Evolutionary conservation across 1,140 invertebrate species (phyloP), one percentile per base, ranked within the genome.

Genomic region (Gyrodactylus bullatarudis): DNA sequence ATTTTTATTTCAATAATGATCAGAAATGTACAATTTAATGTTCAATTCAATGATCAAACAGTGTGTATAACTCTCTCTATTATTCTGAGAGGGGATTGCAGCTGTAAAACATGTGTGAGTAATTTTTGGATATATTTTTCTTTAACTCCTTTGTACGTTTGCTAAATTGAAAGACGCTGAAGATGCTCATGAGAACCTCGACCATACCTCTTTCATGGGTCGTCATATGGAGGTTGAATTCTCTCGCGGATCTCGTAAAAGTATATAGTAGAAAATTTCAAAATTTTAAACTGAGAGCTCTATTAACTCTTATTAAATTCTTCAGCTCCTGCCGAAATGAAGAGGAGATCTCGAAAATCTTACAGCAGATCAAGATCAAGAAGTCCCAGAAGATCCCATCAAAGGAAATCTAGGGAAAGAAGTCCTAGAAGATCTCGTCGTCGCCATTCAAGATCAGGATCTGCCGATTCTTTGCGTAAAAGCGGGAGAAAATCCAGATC

Each of bases 221-320:
- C 75, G 81, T 71, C 81, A 83, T 73, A 76, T 84, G 54, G 81
- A 83, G 75, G 80, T 84, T 71, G 83, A 84, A 75, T 84, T 84
- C 78, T 83, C 83, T n/a, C 79, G 82, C 78, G 83, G 83, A 72
- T 82, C 84, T 74, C 75, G 83, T 69, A 84, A 84, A 79, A 82
- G 82, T 83, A 78, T 23, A 20, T 71, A 23, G 20, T 26, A 23
- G n/a, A 23, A 23, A 16, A 21, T 71, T 23, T 23, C 16, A n/a
- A 71, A 8, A 23, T 20, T 2, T 23, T 20, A 23, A 23, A 23
- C 23, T 23, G n/a, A n/a, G n/a, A n/a, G n/a, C n/a, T n/a, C n/a
- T n/a, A n/a, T n/a, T n/a, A n/a, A n/a, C n/a, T n/a, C n/a, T n/a
- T n/a, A n/a, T n/a, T 25, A 23, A 23, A 71, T 2, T 69, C 8